These are phyloP conservation scores for Apodemus sylvaticus DNA, from an alignment of 2,113 vertebrate genomes.

Conservation along the genomic window DNA sequence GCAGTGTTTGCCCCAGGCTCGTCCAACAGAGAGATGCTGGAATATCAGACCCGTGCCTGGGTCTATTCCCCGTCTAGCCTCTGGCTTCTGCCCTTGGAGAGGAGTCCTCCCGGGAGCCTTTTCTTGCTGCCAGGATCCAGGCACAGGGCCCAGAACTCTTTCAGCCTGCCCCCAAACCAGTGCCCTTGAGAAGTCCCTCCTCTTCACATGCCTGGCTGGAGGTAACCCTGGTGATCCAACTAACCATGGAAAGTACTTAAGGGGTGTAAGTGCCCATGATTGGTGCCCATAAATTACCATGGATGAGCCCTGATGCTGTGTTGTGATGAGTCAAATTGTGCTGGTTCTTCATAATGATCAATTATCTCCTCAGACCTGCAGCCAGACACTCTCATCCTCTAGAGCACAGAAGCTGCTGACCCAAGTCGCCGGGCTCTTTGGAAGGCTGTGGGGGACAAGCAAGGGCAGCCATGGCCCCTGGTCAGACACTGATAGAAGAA, in stretches of 20 bases:
- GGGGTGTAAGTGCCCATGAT: background rate
- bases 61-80: background rate
- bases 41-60: background rate
- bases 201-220: background rate
- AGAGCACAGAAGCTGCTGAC: background rate
- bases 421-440: background rate
- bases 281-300: slow-evolving; percentile 38
- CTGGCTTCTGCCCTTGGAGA: background rate
- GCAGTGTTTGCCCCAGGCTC: background rate
- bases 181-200: slow-evolving; percentile 6
- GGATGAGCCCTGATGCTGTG: background rate
- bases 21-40: accelerated
- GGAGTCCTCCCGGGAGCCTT: background rate
- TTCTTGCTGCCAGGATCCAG: background rate
- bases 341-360: slow-evolving; percentile 52
- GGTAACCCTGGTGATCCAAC: slow-evolving; percentile 44
- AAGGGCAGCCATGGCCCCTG: background rate
- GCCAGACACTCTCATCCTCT: background rate
- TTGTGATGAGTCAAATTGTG: background rate
- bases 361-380: slow-evolving; percentile 44
- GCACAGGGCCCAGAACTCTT: too few relatives aligned
- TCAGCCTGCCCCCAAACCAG: background rate
- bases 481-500: background rate
- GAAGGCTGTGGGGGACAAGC: background rate
- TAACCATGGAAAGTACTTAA: slow-evolving; percentile 34